A percentile compares a stretch with the other conserved stretches of the same genome.
phyloP scores from a whole-genome alignment of 2,113 vertebrate genomes.

The Leucosticte australis region DNA sequence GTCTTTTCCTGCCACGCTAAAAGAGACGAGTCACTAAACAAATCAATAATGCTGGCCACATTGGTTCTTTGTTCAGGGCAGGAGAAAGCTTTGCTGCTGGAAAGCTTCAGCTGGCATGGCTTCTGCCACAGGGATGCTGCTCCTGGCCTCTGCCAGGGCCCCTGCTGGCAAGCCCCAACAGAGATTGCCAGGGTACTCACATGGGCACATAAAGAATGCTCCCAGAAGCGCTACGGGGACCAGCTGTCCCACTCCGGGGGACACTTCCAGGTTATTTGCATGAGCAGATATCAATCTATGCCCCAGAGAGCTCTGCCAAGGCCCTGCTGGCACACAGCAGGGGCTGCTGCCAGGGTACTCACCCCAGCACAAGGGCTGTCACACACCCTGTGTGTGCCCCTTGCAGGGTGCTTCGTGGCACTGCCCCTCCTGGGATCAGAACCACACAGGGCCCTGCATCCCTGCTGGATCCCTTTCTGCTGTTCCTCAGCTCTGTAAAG shows the following conservation, averaged over 20 bases:
- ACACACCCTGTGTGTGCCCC: background rate
- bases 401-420: background rate
- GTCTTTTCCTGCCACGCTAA: background rate
- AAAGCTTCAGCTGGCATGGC: conserved; percentile 7
- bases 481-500: conserved; percentile 23
- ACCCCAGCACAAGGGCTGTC: background rate
- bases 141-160: background rate
- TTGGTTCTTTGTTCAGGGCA: background rate
- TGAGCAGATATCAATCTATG: background rate
- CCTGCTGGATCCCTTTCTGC: background rate
- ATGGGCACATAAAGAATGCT: background rate
- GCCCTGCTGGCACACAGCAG: background rate
- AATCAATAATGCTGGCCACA: background rate
- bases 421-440: background rate
- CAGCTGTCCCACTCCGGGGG: background rate
- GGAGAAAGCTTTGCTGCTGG: conserved; percentile 20
- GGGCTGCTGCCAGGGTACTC: background rate
- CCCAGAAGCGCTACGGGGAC: background rate
- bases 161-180: conserved; percentile 28
- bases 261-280: conserved; percentile 24
- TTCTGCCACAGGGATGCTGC: background rate
- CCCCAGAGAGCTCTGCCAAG: background rate
- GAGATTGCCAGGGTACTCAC: conserved; percentile 13
- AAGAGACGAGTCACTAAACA: background rate
- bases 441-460: background rate